Evolutionary conservation across 2,113 vertebrate genomes (phyloP), one percentile per base, ranked within the genome.

Genomic region (Anthoscopus minutus): DNA sequence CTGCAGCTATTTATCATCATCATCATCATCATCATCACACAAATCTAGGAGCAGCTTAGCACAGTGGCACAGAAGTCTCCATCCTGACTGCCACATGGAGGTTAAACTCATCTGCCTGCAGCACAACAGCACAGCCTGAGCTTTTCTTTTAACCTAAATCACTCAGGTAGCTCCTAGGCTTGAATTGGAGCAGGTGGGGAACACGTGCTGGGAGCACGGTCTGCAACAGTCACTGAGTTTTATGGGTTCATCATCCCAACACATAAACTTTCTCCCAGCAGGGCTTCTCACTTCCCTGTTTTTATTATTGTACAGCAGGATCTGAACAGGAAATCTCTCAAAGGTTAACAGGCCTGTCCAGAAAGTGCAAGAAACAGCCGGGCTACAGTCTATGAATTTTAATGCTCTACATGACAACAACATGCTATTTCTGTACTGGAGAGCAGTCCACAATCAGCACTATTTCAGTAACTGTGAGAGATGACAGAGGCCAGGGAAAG

Each of bases 361-460:
- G 77, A 97, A 86, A 96, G 88, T 42, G 38, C 58, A 94, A 71
- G 64, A 37, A 81, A 82, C 66, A 94, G 74, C 72, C 53, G 3
- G n/a, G 77, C 87, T 91, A 65, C 89, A 91, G 84, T 35, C 89
- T 27, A 82, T 94, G 96, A 96, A 97, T 97, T 97, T 97, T 95
- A 96, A 97, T 92, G 81, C 86, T 78, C 79, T 70, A 80, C 87
- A 85, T 96, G 95, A 96, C 74, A 94, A 96, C 61, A 96, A 92
- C 31, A 14, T 56, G 82, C 86, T 97, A 97, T 96, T 97, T 97
- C 97, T 97, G 97, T 60, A 65, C 66, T 15, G 2, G 77, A 86
- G 45, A 94, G 73, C 94, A 86, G 86, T 22, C 92, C 79, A 93
- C 91, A 90, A 93, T 66, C 70, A 56, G 89, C 74, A 92, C 84